phyloP scores from a whole-genome alignment of 2,113 vertebrate species.

The Saccopteryx leptura region DNA sequence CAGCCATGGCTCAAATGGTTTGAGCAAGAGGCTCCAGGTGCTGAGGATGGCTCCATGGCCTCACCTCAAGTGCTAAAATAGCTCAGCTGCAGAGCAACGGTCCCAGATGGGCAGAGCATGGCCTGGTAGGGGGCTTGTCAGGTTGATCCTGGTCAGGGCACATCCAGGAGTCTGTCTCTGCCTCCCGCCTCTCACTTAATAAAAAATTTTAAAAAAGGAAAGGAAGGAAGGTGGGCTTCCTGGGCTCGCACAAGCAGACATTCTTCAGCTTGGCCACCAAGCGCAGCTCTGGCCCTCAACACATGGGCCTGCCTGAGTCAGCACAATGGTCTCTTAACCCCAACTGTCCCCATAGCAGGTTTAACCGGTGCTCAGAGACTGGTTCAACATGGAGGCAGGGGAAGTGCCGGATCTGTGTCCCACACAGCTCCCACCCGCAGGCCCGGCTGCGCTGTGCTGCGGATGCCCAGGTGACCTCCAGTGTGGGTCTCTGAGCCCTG shows the following conservation, averaged over 20 bases:
- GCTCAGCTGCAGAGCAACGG: too few species aligned
- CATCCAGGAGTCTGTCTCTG: too few species aligned
- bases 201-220: too few species aligned
- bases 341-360: not conserved
- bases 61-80: too few species aligned
- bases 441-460: not conserved
- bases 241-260: not conserved
- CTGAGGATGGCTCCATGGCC: too few species aligned
- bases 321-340: not conserved
- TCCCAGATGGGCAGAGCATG: too few species aligned
- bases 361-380: rapidly evolving
- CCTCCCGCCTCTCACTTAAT: too few species aligned
- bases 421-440: not conserved
- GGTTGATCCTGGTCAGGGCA: too few species aligned
- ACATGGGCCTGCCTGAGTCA: not conserved
- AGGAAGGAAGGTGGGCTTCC: not conserved
- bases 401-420: not conserved
- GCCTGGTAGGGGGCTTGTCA: too few species aligned
- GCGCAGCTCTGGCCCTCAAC: rapidly evolving
- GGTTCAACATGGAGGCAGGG: too few species aligned
- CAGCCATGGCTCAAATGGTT: too few species aligned
- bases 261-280: not conserved
- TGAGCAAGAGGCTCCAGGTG: too few species aligned
- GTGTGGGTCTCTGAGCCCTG: not conserved
- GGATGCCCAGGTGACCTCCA: not conserved